These are phyloP conservation scores for Amblyopsis rosae DNA, from an alignment of 2,113 vertebrate species.

Conservation along the genomic window DNA sequence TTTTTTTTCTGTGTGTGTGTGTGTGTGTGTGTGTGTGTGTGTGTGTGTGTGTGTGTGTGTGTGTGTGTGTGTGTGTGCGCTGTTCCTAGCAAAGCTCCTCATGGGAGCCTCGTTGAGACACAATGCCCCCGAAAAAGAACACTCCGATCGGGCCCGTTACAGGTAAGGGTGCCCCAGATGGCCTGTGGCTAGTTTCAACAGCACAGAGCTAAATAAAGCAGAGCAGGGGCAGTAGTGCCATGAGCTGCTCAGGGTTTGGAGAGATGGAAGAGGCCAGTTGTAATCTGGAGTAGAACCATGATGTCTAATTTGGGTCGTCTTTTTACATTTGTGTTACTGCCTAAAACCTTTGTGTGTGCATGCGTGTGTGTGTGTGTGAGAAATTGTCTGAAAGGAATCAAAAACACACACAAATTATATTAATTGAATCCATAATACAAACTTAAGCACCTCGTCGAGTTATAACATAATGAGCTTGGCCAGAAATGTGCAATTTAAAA, in stretches of 20 bases:
- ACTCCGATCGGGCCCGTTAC: background rate
- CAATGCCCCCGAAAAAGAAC: background rate
- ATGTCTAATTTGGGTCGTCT: background rate
- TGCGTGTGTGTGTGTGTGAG: too few relatives aligned
- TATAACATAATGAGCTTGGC: background rate
- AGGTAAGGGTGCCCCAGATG: slow-evolving; percentile 26
- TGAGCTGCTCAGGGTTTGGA: background rate
- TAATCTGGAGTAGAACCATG: background rate
- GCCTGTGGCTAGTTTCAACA: background rate
- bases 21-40: background rate
- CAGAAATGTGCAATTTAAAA: background rate
- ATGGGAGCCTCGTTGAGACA: slow-evolving; percentile 10
- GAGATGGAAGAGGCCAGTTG: background rate
- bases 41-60: background rate
- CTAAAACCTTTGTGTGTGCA: too few relatives aligned
- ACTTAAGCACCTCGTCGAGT: too few relatives aligned
- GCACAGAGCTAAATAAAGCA: background rate
- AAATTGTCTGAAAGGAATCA: too few relatives aligned
- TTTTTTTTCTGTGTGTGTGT: background rate
- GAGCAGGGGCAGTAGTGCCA: background rate
- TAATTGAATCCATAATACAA: too few relatives aligned
- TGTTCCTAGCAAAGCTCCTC: slow-evolving; percentile 6
- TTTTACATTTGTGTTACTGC: too few relatives aligned
- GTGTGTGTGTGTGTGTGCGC: background rate
- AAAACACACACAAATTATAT: too few relatives aligned